Base-by-base conservation (phyloP, 2,888 invertebrate species). In the Eledona agricola region DNA sequence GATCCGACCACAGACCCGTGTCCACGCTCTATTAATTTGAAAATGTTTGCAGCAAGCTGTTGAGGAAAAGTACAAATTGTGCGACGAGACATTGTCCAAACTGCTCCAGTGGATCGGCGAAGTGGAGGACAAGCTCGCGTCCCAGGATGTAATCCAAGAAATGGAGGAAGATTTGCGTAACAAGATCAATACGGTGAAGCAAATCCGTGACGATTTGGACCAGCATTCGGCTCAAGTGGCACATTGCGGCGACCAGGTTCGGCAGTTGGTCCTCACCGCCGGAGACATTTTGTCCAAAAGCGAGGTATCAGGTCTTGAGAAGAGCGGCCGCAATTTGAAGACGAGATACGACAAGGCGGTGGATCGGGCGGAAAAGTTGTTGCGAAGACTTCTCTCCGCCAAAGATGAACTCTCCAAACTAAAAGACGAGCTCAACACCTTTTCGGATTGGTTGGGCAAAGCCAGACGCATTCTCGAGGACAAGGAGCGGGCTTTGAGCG, bases 231-330 rank as follows among this genome's bases (percentile, higher is more conserved):
- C 91, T 25, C 89, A 90, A 45, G 89, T 95, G 6, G 85, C 89
- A 11, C 87, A 90, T 17, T 93, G 93, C 66, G 81, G 93, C 40
- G 94, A 95, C 71, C 93, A 94, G 80, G 90, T 93, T 4, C 87
- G 93, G 46, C 93, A 94, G 71, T 84, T 96, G 31, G 90, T 94
- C 2, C 82, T 93, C 1, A 93, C 93, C 10, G 94, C 93, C 0
- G 89, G 91, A 17, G 95, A 96, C 66, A 89, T 93, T n/a, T 80
- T 96, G 3, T 93, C 94, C 2, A 89, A 91, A 58, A 95, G 95
- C 63, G 95, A 96, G 81, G 88, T 95, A 19, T 86, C 89, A 17
- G 88, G 88, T 12, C 78, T 96, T 59, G 94, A 95, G 77, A 90
- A 91, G 66, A 90, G 90, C 62, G 92, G 92, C 6, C 85, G 92